Evolutionary conservation across 2,797 vertebrate genomes (phyloP), one percentile per base, ranked within the genome.

Genomic region (Eremophila alpestris): DNA sequence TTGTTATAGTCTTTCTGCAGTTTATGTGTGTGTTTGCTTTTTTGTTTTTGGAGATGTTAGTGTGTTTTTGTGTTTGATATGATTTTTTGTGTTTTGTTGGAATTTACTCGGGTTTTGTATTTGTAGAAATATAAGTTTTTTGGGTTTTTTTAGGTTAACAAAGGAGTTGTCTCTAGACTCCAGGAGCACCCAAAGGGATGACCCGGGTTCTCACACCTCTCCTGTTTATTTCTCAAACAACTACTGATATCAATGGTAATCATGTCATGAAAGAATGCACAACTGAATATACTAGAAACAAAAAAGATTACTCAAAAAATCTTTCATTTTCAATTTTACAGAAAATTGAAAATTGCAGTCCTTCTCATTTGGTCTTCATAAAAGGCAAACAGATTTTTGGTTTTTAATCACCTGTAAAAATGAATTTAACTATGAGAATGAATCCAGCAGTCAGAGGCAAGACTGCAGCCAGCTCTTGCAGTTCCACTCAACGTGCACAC

Each of bases 401-500:
- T 13, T 84, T 77, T 52, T 30, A 20, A 41, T 74, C 54, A 88
- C 11, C 11, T 48, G n/a, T 52, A 68, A 59, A 91, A 87, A 41
- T 17, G 1, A 36, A n/a, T 79, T 74, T 75, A 63, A 48, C 62
- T 32, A 3, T 24, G 18, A 59, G 63, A 92, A 62, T 1, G 1
- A 68, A 59, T 7, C 16, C 71, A 43, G 55, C 63, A 54, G 29
- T 14, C 49, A 78, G 36, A 59, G 38, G 11, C 1, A 3, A n/a
- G 8, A 22, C 13, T 1, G 1, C 49, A 68, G 51, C 9, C 73
- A 80, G 34, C 41, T 43, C 73, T 7, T 36, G 45, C 38, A 40
- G 38, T 32, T 32, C 41, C 1, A 7, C 26, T 38, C 38, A 32
- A 32, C 0, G 0, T 8, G 7, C n/a, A 45, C 21, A 11, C 15